Base-by-base conservation (phyloP, 1,140 invertebrate genomes). In the Pseudomyrmex sp. region DNA sequence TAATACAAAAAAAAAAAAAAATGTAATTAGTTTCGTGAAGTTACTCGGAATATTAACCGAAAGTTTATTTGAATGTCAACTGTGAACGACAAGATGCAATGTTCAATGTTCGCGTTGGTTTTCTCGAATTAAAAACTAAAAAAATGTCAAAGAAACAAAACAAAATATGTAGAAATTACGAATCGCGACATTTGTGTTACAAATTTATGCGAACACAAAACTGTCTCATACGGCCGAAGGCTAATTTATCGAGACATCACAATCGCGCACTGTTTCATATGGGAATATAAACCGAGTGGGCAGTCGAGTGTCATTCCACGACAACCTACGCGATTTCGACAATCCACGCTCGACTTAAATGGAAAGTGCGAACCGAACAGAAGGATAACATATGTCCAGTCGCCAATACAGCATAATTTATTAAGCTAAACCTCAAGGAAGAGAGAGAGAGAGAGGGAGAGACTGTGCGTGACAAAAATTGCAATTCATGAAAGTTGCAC, bases 301-400 rank as follows among this genome's bases (percentile, higher is more conserved):
- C 65, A 87, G 88, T 83, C 77, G 80, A 61, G 73, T 85, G 70
- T 85, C 90, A 91, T 91, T 89, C 90, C 90, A 35, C n/a, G 20
- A 1, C 50, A 84, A 18, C 90, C 90, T 89, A 91, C 90, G 83
- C 88, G 70, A 79, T 85, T 88, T 77, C 77, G 82, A 66, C 79
- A 83, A 86, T 85, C 73, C 75, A 79, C 72, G 68, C 44, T 15
- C 54, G 52, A 69, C 52, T 2, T 4, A 20, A 70, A 85, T 69
- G 50, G 75, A 80, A 80, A 70, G 76, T 52, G 70, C 50, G 61
- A 72, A 63, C 54, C 20, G 69, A 84, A 68, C 79, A 63, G 66
- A 65, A 69, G 12, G 46, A 26, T 56, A 77, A 18, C 4, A 44
- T 35, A 62, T 26, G 35, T 46, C 52, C 3, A 50, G 48, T 5